Evolutionary conservation across 2,113 vertebrate genomes (phyloP), one percentile per base, ranked within the genome.

Genomic region (Acrocephalus kingi): DNA sequence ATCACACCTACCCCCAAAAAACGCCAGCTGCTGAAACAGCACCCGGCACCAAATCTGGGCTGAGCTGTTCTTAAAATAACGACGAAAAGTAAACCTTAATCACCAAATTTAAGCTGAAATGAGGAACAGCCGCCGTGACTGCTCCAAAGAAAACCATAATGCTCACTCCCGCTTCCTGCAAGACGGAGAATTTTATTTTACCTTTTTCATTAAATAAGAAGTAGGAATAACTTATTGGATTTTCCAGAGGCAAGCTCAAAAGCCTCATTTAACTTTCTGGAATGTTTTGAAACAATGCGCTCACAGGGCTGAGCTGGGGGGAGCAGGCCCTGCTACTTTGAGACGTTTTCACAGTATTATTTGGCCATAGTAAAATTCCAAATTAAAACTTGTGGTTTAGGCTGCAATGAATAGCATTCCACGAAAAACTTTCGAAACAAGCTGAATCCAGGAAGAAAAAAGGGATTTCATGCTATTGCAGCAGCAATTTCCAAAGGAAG

Each of bases 311-410:
- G 73, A 79, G 59, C 88, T 12, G 51, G 56, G 74, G 43, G 37
- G 3, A 49, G 58, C 56, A 15, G 58, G 45, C 76, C 72, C 41
- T 33, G 90, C 87, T 33, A 55, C 87, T 54, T 3, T 10, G 67
- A 83, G 91, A 30, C 6, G 0, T 51, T 86, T 89, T 63, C 85
- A 72, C 71, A 59, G 89, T 24, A 19, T 55, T 86, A 76, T 84
- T 91, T 97, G 96, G 97, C 94, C 51, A 25, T 61, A 81, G 95
- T 48, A 87, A 95, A 96, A 90, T 91, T 95, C 94, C 97, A 95
- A 94, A 96, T 95, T 94, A 95, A 95, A 97, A 90, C 49, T 37
- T 91, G 97, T 81, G 97, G 94, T 95, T 96, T 86, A 75, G 91
- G 27, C 84, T 72, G 92, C 41, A 66, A 66, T 17, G 94, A 90